Conservation (phyloP, 2,888 invertebrate species). For the Eurytoma californica region DNA sequence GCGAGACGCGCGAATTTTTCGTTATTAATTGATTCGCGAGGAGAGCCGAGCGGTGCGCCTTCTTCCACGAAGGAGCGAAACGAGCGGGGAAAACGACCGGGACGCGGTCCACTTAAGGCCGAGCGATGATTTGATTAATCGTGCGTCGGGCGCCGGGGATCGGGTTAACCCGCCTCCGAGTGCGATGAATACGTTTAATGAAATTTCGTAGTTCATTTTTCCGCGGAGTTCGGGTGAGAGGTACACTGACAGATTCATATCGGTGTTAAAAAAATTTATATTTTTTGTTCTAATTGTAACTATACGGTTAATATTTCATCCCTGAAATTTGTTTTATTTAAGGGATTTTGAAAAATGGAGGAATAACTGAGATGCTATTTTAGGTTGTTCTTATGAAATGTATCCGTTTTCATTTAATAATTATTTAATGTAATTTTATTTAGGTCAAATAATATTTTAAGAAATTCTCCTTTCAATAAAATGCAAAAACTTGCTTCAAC, state of each 20-base stretch:
- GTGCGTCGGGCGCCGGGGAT: neutral
- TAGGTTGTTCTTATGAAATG: no score
- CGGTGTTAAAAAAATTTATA: neutral
- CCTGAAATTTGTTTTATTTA: neutral
- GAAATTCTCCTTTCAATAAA: no score
- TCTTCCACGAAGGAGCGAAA: neutral
- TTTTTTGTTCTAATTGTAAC: neutral
- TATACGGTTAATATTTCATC: neutral
- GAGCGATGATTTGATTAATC: constrained; percentile 47
- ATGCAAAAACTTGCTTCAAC: no score
- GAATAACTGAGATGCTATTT: no score
- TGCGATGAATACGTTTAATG: constrained; percentile 30
- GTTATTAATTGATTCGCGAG: constrained; percentile 44
- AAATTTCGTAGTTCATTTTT: constrained; percentile 29
- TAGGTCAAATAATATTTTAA: no score
- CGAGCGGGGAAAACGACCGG: neutral
- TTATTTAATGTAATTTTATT: no score
- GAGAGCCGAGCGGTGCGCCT: neutral
- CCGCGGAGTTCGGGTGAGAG: neutral
- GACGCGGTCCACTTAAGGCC: neutral
- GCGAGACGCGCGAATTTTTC: constrained; percentile 44
- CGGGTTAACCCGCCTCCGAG: neutral
- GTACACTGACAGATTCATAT: neutral
- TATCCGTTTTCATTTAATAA: no score
- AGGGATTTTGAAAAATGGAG: neutral